phyloP scores from a whole-genome alignment of 1,140 invertebrate species.

The Brachionus rubens region DNA sequence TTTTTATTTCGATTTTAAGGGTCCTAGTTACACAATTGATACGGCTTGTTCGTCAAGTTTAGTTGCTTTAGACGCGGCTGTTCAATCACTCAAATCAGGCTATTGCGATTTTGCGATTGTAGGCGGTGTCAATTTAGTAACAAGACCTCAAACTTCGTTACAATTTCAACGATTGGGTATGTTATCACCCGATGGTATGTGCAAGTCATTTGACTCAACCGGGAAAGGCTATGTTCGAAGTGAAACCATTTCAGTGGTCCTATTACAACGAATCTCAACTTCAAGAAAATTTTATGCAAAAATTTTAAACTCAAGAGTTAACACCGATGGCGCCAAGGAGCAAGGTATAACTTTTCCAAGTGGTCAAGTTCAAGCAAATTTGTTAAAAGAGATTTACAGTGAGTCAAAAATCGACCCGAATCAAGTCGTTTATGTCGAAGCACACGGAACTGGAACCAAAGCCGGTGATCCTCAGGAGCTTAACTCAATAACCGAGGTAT shows the following conservation, averaged over 20 bases:
- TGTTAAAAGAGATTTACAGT: constrained; percentile 79
- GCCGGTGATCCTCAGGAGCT: constrained; percentile 91
- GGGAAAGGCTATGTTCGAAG: constrained; percentile 84
- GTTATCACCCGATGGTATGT: constrained; percentile 80
- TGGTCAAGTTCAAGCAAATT: constrained; percentile 54
- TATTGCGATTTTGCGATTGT: constrained; percentile 89
- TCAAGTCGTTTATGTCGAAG: constrained; percentile 82
- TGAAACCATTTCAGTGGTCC: constrained; percentile 77
- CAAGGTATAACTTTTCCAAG: constrained; percentile 57
- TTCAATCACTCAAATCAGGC: constrained; percentile 74
- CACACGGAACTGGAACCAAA: constrained; percentile 89
- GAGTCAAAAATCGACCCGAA: constrained; percentile 76
- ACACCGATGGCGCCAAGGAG: constrained; percentile 83
- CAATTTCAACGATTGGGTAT: constrained; percentile 87
- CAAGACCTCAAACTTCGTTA: constrained; percentile 83
- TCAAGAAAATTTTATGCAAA: constrained; percentile 80
- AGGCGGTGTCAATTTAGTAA: constrained; percentile 75
- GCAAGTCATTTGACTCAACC: constrained; percentile 85
- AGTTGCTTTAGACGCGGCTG: constrained; percentile 80
- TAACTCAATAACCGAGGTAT: constrained; percentile 83
- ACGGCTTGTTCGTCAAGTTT: constrained; percentile 91
- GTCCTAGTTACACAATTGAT: constrained; percentile 86
- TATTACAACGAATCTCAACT: constrained; percentile 72
- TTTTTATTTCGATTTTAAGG: constrained; percentile 85
- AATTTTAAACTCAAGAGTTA: constrained; percentile 77